A percentile compares a stretch with the other conserved stretches of the same genome.
Evolutionary conservation across 1,140 invertebrate species (phyloP).

Genomic region (Potamilus streckersoni): DNA sequence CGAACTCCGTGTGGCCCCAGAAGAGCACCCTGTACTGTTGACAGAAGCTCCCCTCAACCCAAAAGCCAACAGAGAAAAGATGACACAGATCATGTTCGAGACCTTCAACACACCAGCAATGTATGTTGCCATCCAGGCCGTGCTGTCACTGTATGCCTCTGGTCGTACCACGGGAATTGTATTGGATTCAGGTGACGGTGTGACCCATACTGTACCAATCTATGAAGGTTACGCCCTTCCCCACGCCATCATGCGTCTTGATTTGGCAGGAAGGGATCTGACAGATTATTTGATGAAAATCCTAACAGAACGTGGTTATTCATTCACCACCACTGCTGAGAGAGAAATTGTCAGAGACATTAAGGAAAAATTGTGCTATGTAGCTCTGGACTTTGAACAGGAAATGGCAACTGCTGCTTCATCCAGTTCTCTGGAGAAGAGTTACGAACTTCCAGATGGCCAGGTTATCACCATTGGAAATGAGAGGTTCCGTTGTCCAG

Average conservation of each 20-base stretch:
- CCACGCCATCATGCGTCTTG: constrained; percentile 88
- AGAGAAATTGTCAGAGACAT: constrained; percentile 96
- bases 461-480: too few relatives aligned
- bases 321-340: constrained; percentile 95
- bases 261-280: constrained; percentile 93
- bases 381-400: constrained; percentile 84
- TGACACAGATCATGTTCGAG: constrained; percentile 97
- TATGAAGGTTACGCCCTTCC: constrained; percentile 83
- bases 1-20: constrained; percentile 90
- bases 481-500: too few relatives aligned
- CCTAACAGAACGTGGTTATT: constrained; percentile 95
- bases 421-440: constrained; percentile 56
- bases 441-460: constrained; percentile 69
- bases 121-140: constrained; percentile 69
- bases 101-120: constrained; percentile 74
- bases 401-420: constrained; percentile 95
- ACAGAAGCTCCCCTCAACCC: constrained; percentile 73
- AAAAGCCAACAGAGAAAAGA: constrained; percentile 80
- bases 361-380: constrained; percentile 86
- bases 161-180: constrained; percentile 82
- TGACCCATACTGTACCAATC: constrained; percentile 90
- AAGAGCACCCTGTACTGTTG: constrained; percentile 68
- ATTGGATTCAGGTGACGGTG: constrained; percentile 81
- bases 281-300: constrained; percentile 96
- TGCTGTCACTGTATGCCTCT: constrained; percentile 67